These are phyloP conservation scores for Lophotis ruficrista DNA, from an alignment of 2,113 vertebrate genomes.

Conservation along the genomic window DNA sequence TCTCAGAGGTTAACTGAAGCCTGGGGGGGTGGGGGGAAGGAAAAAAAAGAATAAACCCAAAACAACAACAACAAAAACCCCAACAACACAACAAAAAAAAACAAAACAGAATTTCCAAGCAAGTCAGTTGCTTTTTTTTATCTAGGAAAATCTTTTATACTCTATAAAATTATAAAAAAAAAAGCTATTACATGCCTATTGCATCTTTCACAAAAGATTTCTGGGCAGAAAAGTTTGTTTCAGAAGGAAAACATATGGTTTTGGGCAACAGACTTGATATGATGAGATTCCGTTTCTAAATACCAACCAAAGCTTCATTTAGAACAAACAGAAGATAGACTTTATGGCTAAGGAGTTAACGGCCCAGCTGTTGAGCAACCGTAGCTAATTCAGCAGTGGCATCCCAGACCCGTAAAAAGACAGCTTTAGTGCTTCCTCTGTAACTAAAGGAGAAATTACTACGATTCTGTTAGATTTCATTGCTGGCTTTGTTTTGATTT, in stretches of 20 bases:
- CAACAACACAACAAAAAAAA: background rate
- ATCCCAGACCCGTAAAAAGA: constrained; percentile 19
- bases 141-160: background rate
- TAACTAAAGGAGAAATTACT: constrained; percentile 35
- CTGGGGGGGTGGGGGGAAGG: no score
- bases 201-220: background rate
- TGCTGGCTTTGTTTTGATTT: constrained; percentile 20
- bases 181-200: background rate
- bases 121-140: background rate
- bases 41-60: background rate
- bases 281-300: constrained; percentile 18
- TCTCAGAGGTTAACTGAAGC: background rate
- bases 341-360: constrained; percentile 48
- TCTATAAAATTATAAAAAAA: background rate
- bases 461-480: background rate
- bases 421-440: constrained; percentile 23
- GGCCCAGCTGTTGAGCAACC: constrained; percentile 45
- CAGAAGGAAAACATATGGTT: background rate
- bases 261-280: background rate
- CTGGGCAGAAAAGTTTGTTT: background rate
- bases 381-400: constrained; percentile 4
- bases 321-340: constrained; percentile 42
- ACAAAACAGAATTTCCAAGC: background rate
- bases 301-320: constrained; percentile 28
- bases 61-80: background rate